Evolutionary conservation across 2,888 invertebrate genomes (phyloP).

Genomic region (Leptinotarsa rubiginosa): DNA sequence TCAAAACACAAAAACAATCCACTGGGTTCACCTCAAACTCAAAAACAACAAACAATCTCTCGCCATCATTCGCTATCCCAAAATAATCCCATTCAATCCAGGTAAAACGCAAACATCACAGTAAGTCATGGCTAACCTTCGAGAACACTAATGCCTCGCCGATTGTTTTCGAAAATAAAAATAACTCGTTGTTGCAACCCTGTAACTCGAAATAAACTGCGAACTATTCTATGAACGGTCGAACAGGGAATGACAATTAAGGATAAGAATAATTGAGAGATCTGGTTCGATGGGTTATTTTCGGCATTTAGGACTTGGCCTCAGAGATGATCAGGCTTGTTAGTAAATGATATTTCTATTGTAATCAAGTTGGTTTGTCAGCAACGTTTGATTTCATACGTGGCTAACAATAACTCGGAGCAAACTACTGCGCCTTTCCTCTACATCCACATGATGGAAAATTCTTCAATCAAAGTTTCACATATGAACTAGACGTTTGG

Average conservation of each 20-base stretch:
- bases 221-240: constrained; percentile 35
- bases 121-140: constrained; percentile 17
- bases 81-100: constrained; percentile 15
- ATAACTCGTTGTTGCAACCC: constrained; percentile 24
- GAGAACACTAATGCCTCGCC: not conserved
- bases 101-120: constrained; percentile 14
- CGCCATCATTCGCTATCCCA: constrained; percentile 8
- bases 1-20: constrained; percentile 6
- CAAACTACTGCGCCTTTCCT: too few relatives aligned
- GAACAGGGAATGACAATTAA: constrained; percentile 47
- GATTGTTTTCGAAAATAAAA: constrained; percentile 23
- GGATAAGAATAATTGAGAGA: constrained; percentile 45
- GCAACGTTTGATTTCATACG: too few relatives aligned
- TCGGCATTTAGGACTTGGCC: constrained; percentile 10
- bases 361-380: not conserved
- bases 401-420: too few relatives aligned
- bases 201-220: constrained; percentile 38
- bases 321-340: not conserved
- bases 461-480: too few relatives aligned
- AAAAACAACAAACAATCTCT: constrained; percentile 16
- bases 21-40: not conserved
- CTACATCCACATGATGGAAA: too few relatives aligned
- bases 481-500: too few relatives aligned
- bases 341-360: not conserved
- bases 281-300: constrained; percentile 36